Evolutionary conservation across 2,113 vertebrate genomes (phyloP).

Genomic region (Meleagris gallopavo): DNA sequence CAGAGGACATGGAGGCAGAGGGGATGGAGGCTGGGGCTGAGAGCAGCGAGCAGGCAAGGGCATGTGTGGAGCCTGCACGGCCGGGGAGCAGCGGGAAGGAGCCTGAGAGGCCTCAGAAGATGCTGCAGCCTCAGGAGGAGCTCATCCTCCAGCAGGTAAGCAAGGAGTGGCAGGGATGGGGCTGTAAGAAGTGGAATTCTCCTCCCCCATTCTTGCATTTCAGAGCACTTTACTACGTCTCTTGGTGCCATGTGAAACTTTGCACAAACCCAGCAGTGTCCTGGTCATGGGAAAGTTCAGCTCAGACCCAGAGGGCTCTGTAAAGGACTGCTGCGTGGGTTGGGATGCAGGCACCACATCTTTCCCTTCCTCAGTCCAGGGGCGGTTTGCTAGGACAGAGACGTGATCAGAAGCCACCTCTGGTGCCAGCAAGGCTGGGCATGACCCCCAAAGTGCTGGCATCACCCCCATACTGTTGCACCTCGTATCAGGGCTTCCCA

Average conservation of each 20-base stretch:
- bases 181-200: background rate
- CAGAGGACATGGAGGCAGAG: constrained; percentile 88
- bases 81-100: constrained; percentile 54
- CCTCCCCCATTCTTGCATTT: background rate
- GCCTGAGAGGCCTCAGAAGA: constrained; percentile 74
- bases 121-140: constrained; percentile 79
- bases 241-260: background rate
- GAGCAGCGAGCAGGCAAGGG: constrained; percentile 56
- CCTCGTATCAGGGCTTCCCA: background rate
- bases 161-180: background rate
- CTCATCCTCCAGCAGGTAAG: constrained; percentile 81
- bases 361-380: background rate
- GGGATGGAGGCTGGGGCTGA: constrained; percentile 71
- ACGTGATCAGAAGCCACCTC: fast-evolving
- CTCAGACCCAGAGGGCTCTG: background rate
- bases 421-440: background rate
- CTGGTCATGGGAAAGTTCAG: background rate
- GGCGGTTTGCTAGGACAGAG: background rate
- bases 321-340: background rate
- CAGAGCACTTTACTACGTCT: background rate
- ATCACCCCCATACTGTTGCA: background rate
- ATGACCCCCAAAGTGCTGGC: background rate
- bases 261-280: background rate
- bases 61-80: constrained; percentile 27
- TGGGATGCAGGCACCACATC: background rate